These are phyloP conservation scores for Agonopterix alstromeriana DNA, from an alignment of 2,888 invertebrate genomes.

Conservation along the genomic window DNA sequence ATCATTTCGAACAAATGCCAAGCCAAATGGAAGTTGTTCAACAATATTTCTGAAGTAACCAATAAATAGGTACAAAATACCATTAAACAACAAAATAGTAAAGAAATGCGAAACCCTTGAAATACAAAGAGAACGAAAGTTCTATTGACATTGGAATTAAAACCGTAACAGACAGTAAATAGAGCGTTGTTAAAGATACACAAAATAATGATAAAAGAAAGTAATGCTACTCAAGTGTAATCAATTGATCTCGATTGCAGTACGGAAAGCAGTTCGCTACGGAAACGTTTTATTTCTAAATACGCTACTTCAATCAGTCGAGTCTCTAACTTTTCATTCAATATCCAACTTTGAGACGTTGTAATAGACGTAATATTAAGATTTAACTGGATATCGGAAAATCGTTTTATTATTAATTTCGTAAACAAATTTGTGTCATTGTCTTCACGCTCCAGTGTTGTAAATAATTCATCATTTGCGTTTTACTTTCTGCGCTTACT, in stretches of 20 bases:
- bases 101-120: slow-evolving; percentile 13
- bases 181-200: slow-evolving; percentile 35
- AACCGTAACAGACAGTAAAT: slow-evolving; percentile 35
- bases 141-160: slow-evolving; percentile 9
- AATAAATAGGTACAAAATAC: not conserved
- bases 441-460: slow-evolving; percentile 2
- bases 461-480: slow-evolving; percentile 4
- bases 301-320: not conserved
- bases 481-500: slow-evolving; percentile 8
- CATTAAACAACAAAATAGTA: slow-evolving; percentile 3
- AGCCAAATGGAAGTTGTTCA: not conserved
- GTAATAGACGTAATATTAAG: not conserved
- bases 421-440: slow-evolving; percentile 4
- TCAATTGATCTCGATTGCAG: slow-evolving; percentile 49
- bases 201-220: slow-evolving; percentile 32
- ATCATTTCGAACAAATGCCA: slow-evolving; percentile 15
- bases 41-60: too few relatives aligned
- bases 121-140: slow-evolving; percentile 6
- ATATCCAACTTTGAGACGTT: not conserved
- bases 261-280: slow-evolving; percentile 34
- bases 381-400: not conserved
- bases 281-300: slow-evolving; percentile 29
- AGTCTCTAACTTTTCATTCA: not conserved
- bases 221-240: slow-evolving; percentile 26
- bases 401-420: slow-evolving; percentile 1